Evolutionary conservation across 2,113 vertebrate genomes (phyloP), one percentile per base, ranked within the genome.

Genomic region (Platichthys stellatus): DNA sequence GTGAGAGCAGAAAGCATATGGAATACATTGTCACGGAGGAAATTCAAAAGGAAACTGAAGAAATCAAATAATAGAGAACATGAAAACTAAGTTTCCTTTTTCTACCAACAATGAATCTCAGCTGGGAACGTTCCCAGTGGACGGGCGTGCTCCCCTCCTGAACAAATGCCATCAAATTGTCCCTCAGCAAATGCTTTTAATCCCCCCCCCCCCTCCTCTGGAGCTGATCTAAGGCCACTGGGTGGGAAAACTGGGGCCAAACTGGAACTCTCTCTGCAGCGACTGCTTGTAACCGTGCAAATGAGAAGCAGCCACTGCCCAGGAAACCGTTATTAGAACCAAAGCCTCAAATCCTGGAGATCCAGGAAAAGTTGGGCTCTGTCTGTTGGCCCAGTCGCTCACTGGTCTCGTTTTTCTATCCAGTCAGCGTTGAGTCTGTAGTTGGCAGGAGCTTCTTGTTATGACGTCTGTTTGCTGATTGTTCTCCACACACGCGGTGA

Each of bases 361-460:
- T 64, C 38, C 15, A 35, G 47, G 40, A 65, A 81, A 63, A 63
- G 57, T 63, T 75, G 5, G 40, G 61, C 54, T 77, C 69, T 51
- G 69, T 62, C 45, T 74, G 58, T 70, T 72, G 84, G 73, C 72
- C 72, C 63, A 3, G 57, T 54, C 49, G 40, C 51, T 63, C 6
- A 8, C 23, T 0, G 17, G 66, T n/a, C 13, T 78, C 49, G 58
- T 54, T 38, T 35, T 35, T 72, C 61, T 53, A 86, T 74, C 35
- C 57, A 51, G 61, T 26, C 65, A 66, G 61, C 23, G 23, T 35
- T 40, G 69, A 67, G 23, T 71, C 59, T 69, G 63, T 31, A 0
- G 63, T 4, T 74, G 57, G 69, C 70, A 69, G 45, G 17, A 63
- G 56, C 2, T 11, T 28, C 63, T 73, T 51, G 17, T 49, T 24